These are phyloP conservation scores for Adineta ricciae DNA, from an alignment of 2,888 invertebrate species.

Conservation along the genomic window DNA sequence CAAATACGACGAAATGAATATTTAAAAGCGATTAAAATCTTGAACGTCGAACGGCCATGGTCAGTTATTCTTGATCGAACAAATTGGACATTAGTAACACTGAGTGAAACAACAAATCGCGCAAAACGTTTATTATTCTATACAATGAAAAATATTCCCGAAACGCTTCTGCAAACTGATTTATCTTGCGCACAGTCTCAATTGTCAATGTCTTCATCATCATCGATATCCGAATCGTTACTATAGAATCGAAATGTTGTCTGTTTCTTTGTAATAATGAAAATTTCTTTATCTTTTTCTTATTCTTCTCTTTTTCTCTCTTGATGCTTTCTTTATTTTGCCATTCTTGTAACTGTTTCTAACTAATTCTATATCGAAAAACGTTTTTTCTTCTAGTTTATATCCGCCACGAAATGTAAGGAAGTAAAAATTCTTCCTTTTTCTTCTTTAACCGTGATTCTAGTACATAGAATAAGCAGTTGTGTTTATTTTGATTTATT, in stretches of 20 bases:
- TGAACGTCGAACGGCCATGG: conserved; percentile 5
- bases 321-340: too few relatives aligned
- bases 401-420: background rate
- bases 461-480: background rate
- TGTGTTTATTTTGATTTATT: background rate
- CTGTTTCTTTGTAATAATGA: background rate
- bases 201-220: background rate
- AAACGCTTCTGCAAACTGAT: background rate
- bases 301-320: too few relatives aligned
- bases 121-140: conserved; percentile 12
- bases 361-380: background rate
- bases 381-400: background rate
- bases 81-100: background rate
- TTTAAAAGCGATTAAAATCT: conserved; percentile 8
- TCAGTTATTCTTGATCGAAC: conserved; percentile 6
- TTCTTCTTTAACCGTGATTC: background rate
- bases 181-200: background rate
- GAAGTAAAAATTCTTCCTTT: background rate
- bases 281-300: background rate
- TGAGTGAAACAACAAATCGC: conserved; percentile 21
- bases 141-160: background rate
- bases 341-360: background rate
- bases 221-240: background rate
- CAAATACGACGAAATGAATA: conserved; percentile 15
- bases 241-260: background rate